Evolutionary conservation across 1,140 invertebrate genomes (phyloP).

Genomic region (Phymastichus coffea): DNA sequence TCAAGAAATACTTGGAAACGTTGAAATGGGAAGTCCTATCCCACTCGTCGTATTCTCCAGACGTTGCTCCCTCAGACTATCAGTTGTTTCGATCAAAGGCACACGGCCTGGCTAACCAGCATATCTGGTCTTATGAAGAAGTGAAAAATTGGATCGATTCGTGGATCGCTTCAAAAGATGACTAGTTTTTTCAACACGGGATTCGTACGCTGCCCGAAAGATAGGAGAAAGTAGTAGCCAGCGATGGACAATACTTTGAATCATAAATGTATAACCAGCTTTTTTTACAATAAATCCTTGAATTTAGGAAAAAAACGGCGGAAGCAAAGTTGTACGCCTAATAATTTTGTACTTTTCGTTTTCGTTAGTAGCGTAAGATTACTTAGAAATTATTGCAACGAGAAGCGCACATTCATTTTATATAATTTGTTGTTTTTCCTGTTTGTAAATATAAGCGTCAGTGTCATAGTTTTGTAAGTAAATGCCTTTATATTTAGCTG

Average conservation of each 20-base stretch:
- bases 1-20: slow-evolving; percentile 29
- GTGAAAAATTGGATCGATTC: no score
- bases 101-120: no score
- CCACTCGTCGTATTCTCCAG: slow-evolving; percentile 35
- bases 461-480: no score
- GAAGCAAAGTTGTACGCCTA: slow-evolving; percentile 18
- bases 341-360: no score
- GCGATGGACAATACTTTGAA: slow-evolving; percentile 29
- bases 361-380: no score
- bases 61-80: slow-evolving; percentile 33
- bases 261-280: slow-evolving; percentile 20
- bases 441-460: no score
- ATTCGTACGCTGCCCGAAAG: slow-evolving; percentile 30
- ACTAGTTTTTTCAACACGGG: slow-evolving; percentile 25
- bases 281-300: slow-evolving; percentile 23
- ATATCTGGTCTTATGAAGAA: no score
- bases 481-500: no score
- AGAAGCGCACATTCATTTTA: no score
- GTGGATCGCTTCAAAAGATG: no score
- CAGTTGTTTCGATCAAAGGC: neutral
- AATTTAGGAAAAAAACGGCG: slow-evolving; percentile 21
- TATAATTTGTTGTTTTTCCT: no score
- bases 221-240: slow-evolving; percentile 30
- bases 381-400: no score
- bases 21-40: slow-evolving; percentile 36